Evolutionary conservation across 2,797 vertebrate genomes (phyloP), one percentile per base, ranked within the genome.

Genomic region (Crocodylus rhombifer): DNA sequence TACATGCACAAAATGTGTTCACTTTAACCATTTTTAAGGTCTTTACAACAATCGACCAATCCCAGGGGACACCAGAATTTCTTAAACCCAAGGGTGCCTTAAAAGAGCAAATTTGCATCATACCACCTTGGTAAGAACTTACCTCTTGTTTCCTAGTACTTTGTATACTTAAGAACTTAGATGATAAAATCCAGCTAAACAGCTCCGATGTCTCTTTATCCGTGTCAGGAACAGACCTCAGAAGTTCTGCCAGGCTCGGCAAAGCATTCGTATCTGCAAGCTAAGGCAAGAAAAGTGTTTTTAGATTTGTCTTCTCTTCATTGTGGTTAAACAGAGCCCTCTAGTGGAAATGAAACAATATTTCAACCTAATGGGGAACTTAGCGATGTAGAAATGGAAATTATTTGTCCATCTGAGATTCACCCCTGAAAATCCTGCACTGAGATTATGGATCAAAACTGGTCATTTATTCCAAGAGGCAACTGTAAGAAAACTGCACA

Each of bases 161-260:
- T 92, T 99, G 99, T 92, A 99, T 97, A 82, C 98, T 98, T 82
- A 99, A 98, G 94, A 98, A 98, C 96, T 99, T 99, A 30, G 99
- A 99, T 17, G 99, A 99, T 8, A 99, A 98, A 92, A 99, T 98
- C 99, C 99, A 99, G 97, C 98, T 98, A 56, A 98, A 93, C 18
- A 99, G 98, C 86, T 99, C 98, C 98, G 99, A 98, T 55, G 97
- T 97, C 94, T 98, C 98, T 88, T 98, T 96, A 90, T 98, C 98
- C 61, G 97, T 95, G 88, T 98, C 97, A 67, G 97, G 96, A 67
- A 96, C 97, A 55, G 98, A 97, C 30, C 98, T 97, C 56, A 99
- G 98, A 90, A 99, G 91, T 74, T 99, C 99, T 65, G 98, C 98
- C 83, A 99, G 97, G 80, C 98, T 98, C n/a, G 99, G 99, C 74